Conservation (phyloP, 2,113 vertebrate species). For the Andinoacara biseriatus region DNA sequence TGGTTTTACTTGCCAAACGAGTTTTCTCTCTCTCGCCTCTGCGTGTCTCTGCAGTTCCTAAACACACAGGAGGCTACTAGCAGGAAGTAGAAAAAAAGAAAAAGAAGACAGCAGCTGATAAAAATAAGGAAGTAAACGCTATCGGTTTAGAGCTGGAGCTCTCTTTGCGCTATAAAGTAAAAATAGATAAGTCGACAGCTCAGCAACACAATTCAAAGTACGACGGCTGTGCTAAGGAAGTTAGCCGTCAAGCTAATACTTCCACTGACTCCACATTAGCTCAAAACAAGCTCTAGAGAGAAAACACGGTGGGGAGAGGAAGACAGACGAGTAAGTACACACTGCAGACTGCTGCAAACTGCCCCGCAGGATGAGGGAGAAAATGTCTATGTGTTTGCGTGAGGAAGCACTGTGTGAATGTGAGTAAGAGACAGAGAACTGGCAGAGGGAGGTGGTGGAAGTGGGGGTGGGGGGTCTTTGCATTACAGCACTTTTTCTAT, state of each 20-base stretch:
- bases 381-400: neutral
- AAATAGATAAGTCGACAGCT: slow-evolving; percentile 15
- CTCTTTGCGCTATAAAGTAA: slow-evolving; percentile 8
- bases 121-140: slow-evolving; percentile 78
- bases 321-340: slow-evolving; percentile 49
- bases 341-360: slow-evolving; percentile 23
- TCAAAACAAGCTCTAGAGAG: slow-evolving; percentile 2
- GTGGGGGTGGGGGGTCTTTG: slow-evolving; percentile 5
- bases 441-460: neutral
- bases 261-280: slow-evolving; percentile 1
- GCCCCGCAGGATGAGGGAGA: neutral
- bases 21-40: slow-evolving; percentile 56
- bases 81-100: slow-evolving; percentile 52
- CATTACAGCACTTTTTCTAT: slow-evolving; percentile 44
- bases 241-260: slow-evolving; percentile 52
- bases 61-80: neutral
- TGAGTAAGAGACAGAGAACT: slow-evolving; percentile 5
- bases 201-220: neutral
- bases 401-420: neutral
- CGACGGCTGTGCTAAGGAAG: slow-evolving; percentile 53
- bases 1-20: neutral
- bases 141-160: slow-evolving; percentile 11
- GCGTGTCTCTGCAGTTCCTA: slow-evolving; percentile 36
- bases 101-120: slow-evolving; percentile 30
- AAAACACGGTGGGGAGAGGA: slow-evolving; percentile 9